phyloP scores from a whole-genome alignment of 1,140 invertebrate species.

The Spodoptera frugiperda region DNA sequence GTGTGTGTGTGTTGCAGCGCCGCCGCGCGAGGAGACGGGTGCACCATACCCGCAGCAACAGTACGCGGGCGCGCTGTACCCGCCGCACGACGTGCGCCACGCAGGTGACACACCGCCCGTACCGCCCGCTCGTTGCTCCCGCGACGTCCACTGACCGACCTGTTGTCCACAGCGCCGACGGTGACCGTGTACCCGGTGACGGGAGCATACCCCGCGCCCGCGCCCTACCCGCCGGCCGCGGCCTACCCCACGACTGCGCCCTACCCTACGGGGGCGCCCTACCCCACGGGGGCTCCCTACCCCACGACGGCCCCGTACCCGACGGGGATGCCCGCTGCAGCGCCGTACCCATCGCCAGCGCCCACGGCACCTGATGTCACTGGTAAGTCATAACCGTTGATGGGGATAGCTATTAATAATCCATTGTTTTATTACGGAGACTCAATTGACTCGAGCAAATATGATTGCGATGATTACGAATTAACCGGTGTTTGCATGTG shows the following conservation, averaged over 20 bases:
- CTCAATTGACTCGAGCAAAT: too few relatives aligned
- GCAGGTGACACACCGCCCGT: too few relatives aligned
- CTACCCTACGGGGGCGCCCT: conserved; percentile 46
- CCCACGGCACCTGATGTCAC: conserved; percentile 67
- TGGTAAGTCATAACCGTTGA: conserved; percentile 50
- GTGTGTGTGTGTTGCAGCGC: conserved; percentile 43
- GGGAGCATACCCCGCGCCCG: conserved; percentile 55
- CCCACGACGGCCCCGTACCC: conserved; percentile 5
- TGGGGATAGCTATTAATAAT: too few relatives aligned
- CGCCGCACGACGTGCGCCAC: neutral
- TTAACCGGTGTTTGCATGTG: too few relatives aligned
- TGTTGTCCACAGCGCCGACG: conserved; percentile 5
- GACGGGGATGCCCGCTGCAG: neutral
- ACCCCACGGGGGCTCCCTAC: conserved; percentile 20
- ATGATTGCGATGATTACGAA: too few relatives aligned
- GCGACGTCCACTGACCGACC: neutral
- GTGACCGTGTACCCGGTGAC: conserved; percentile 58
- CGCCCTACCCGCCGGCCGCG: conserved; percentile 48
- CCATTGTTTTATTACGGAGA: too few relatives aligned
- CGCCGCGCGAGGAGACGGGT: conserved; percentile 33
- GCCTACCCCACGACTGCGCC: conserved; percentile 49
- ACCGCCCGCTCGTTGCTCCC: too few relatives aligned
- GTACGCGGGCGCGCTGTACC: conserved; percentile 55
- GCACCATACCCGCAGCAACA: conserved; percentile 70
- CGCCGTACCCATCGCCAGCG: conserved; percentile 48